Base-by-base conservation (phyloP, 2,888 invertebrate genomes). In the Bruchidius siliquastri region DNA sequence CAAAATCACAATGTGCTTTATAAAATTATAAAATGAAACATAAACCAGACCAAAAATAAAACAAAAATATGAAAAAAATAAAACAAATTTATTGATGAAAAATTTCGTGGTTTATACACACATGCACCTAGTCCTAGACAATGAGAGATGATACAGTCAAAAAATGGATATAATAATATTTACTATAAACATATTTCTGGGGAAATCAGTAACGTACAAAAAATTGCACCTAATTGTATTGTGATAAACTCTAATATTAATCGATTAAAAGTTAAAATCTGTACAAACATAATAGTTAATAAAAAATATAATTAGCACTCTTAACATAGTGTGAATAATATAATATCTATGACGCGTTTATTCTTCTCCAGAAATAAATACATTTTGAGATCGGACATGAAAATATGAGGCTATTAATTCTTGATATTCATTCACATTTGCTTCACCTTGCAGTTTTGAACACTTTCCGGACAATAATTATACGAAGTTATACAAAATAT, bases 31-130 rank as follows among this genome's bases (percentile, higher is more conserved):
- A 68, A 68, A 68, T 68, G 13, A 68, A 20, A n/a, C n/a, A n/a
- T n/a, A 87, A 85, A 88, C 88, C 88, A 87, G 85, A 87, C 87
- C 86, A 80, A 72, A 85, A 79, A 76, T 73, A 78, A 79, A 79
- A 78, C 75, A 77, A 80, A 76, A 80, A 78, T 76, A 72, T 80
- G 77, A 75, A 81, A 81, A 81, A 80, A 82, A 82, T 79, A 81
- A 82, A 82, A 80, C 79, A 80, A 71, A 82, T 81, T 81, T 80
- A 80, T 80, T 81, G 75, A 78, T 80, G 75, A 79, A 77, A 67
- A 70, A 71, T 74, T 70, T 76, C 74, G 74, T 75, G 69, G 68
- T 77, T 77, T 75, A 73, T 76, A 78, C 77, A 78, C 75, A 79
- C 77, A 78, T 78, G 79, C 79, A 77, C 74, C 72, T 75, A 75